Evolutionary conservation across 2,113 vertebrate genomes (phyloP), one percentile per base, ranked within the genome.

Genomic region (Myxocyprinus asiaticus): DNA sequence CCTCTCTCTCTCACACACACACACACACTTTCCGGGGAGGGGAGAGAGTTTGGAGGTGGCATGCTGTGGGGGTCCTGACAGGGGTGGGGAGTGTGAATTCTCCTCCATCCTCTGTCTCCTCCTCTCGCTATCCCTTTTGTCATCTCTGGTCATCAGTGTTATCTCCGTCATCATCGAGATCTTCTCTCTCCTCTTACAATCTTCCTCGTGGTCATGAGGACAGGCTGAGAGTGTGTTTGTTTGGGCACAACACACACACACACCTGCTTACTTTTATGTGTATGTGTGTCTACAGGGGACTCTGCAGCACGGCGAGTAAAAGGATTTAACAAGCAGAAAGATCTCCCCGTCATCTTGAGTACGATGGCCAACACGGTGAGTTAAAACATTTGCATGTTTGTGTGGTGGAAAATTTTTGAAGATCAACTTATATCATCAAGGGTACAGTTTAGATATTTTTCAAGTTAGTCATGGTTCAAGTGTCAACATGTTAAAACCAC

Each of bases 311-410:
- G 56, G 78, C 63, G 58, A n/a, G 53, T 53, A 51, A 64, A 43
- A 44, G 67, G 48, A 63, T 43, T 43, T 66, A 75, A 56, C 53
- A 55, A 68, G 51, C 12, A 42, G 33, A 69, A 74, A 42, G 42
- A 75, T 72, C 67, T 61, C 56, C 56, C 22, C 56, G 9, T 55
- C 48, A 58, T 61, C 65, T 76, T 53, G 56, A 78, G 43, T 48
- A 83, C 79, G 83, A 85, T 87, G 85, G 81, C 85, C 74, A 87
- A 83, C 44, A 48, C 62, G 55, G 83, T 83, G 42, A 82, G 83
- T 84, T 56, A 3, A 9, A 6, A 33, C 22, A 33, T 33, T 4
- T 53, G 44, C 17, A 6, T 56, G 1, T 70, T n/a, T 42, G 5
- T 44, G 43, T 53, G 64, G 59, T 50, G 9, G 44, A 4, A 56